A percentile compares a stretch with the other conserved stretches of the same genome.
These are phyloP conservation scores for Halictus rubicundus DNA, from an alignment of 1,140 invertebrate species.

Conservation along the genomic window DNA sequence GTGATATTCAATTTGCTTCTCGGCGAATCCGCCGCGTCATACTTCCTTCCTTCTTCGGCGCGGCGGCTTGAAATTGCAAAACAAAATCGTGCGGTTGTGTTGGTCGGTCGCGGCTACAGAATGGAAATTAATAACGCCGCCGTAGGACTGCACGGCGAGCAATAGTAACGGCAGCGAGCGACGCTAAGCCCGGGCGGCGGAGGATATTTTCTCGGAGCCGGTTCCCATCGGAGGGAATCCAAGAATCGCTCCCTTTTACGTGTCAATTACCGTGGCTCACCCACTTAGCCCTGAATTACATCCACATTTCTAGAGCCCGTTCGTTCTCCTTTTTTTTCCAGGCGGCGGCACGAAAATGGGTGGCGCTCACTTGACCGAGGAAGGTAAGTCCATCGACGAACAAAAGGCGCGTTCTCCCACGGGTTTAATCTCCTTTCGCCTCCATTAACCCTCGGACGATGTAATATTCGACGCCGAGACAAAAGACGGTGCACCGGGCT, in stretches of 20 bases:
- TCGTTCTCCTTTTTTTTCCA: slow-evolving; percentile 66
- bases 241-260: slow-evolving; percentile 3
- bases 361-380: slow-evolving; percentile 80
- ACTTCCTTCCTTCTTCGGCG: background rate
- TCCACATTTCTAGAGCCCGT: background rate
- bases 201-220: background rate
- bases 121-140: too few relatives aligned
- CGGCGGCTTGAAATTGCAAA: too few relatives aligned
- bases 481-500: too few relatives aligned
- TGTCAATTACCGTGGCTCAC: slow-evolving; percentile 3
- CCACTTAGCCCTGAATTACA: slow-evolving; percentile 4
- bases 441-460: background rate
- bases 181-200: too few relatives aligned
- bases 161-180: too few relatives aligned
- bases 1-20: background rate
- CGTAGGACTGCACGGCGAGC: too few relatives aligned
- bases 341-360: slow-evolving; percentile 79
- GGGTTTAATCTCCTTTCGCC: slow-evolving; percentile 51
- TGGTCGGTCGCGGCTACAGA: too few relatives aligned
- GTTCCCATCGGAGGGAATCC: background rate
- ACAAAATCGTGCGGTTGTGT: too few relatives aligned
- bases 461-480: too few relatives aligned
- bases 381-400: slow-evolving; percentile 76
- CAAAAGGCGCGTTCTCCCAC: slow-evolving; percentile 25
- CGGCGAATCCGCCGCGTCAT: background rate